Percentiles rank a stretch among this genome's conserved stretches.
Conservation (phyloP, 2,113 vertebrate genomes). For the Recurvirostra avosetta region DNA sequence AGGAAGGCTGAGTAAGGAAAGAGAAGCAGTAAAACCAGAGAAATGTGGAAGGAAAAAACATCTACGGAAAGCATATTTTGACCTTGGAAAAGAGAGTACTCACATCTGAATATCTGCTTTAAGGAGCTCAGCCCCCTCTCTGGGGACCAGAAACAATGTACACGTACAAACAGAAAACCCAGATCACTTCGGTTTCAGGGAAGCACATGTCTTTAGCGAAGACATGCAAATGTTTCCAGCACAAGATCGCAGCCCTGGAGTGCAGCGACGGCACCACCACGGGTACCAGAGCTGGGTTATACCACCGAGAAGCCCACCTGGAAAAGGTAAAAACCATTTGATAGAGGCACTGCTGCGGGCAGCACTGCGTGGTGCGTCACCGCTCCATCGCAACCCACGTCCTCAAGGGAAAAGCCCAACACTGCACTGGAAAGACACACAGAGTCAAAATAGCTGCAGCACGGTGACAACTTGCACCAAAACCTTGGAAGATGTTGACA, state of each 20-base stretch:
- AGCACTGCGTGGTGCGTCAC: not conserved
- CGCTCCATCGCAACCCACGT: not conserved
- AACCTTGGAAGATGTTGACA: not conserved
- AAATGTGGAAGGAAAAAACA: not conserved
- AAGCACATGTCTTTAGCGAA: not conserved
- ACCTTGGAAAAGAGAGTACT: not conserved
- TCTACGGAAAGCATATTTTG: not conserved
- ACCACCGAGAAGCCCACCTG: not conserved
- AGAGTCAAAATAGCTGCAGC: not conserved
- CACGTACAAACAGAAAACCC: rapidly evolving
- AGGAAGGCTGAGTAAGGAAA: not conserved
- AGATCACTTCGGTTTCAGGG: not conserved
- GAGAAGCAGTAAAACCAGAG: not conserved
- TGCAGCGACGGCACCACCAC: rapidly evolving
- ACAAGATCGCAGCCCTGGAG: not conserved
- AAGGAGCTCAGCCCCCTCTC: not conserved
- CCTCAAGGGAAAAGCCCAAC: not conserved
- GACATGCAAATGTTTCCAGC: no score
- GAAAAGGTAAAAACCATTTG: no score
- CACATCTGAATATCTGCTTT: not conserved
- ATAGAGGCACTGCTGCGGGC: rapidly evolving
- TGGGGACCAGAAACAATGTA: not conserved
- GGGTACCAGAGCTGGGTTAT: rapidly evolving
- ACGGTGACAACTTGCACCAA: rapidly evolving
- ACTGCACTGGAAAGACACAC: not conserved